Conservation (phyloP, 2,797 vertebrate species). For the Myotis findleyi region DNA sequence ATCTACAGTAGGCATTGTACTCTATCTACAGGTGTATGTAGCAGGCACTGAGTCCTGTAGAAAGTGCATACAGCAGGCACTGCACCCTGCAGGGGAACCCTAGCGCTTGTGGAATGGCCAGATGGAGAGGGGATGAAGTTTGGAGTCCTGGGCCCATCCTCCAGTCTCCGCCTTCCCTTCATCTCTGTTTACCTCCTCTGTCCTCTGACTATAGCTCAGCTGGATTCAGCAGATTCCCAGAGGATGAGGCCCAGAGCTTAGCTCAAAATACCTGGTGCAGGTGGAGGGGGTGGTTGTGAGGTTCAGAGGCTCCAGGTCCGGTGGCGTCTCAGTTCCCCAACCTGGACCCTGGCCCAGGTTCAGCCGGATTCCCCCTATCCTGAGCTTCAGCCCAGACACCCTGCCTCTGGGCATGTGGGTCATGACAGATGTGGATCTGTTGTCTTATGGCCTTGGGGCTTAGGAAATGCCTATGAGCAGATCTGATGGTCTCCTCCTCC, state of each 20-base stretch:
- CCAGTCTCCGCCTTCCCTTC: no score
- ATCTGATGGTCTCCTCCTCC: neutral
- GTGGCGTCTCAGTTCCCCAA: no score
- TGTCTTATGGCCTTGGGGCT: neutral
- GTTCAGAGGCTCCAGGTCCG: neutral
- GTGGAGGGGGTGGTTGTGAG: neutral
- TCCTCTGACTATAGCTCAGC: neutral
- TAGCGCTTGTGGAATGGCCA: rapidly evolving
- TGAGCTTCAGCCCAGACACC: neutral
- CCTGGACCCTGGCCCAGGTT: neutral
- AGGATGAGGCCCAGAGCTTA: neutral
- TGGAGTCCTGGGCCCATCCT: neutral
- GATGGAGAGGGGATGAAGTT: neutral
- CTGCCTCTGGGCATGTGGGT: no score
- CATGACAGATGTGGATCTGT: neutral
- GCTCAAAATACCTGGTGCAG: neutral
- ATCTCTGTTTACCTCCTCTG: neutral
- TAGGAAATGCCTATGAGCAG: neutral
- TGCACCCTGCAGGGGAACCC: neutral
- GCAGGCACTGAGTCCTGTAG: neutral
- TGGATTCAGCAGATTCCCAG: neutral
- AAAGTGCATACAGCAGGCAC: neutral
- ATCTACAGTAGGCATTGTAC: neutral
- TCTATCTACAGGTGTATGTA: neutral
- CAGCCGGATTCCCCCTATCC: neutral